Evolutionary conservation across 2,797 vertebrate genomes (phyloP).

Genomic region (Tapirus indicus): DNA sequence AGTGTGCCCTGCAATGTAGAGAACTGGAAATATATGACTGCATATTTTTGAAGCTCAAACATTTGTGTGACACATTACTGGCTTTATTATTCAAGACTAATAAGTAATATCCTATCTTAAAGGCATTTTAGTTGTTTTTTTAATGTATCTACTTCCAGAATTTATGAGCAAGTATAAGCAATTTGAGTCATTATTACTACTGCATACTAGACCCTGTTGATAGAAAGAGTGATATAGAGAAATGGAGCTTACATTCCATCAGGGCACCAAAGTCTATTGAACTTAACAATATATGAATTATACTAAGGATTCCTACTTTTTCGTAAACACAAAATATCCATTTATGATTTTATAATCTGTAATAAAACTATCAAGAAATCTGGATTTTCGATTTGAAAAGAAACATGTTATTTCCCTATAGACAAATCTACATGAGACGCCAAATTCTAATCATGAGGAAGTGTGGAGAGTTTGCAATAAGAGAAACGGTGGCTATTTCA

Average conservation of each 20-base stretch:
- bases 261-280: neutral
- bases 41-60: conserved; percentile 2
- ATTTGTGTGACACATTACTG: neutral
- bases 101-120: neutral
- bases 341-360: conserved; percentile 53
- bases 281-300: neutral
- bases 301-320: conserved; percentile 31
- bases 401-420: neutral
- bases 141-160: neutral
- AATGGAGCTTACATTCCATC: neutral
- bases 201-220: neutral
- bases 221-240: neutral
- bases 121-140: neutral
- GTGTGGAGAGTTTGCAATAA: conserved; percentile 5
- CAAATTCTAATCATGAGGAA: neutral
- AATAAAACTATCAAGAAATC: conserved; percentile 40
- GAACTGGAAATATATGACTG: neutral
- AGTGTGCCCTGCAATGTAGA: neutral
- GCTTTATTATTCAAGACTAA: conserved; percentile 6
- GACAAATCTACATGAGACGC: neutral
- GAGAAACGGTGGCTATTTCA: neutral
- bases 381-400: neutral
- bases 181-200: conserved; percentile 7
- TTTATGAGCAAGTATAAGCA: neutral
- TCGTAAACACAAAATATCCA: neutral